A percentile compares a stretch with the other conserved stretches of the same genome.
Evolutionary conservation across 2,113 vertebrate genomes (phyloP).

Genomic region (Nannospalax galili): DNA sequence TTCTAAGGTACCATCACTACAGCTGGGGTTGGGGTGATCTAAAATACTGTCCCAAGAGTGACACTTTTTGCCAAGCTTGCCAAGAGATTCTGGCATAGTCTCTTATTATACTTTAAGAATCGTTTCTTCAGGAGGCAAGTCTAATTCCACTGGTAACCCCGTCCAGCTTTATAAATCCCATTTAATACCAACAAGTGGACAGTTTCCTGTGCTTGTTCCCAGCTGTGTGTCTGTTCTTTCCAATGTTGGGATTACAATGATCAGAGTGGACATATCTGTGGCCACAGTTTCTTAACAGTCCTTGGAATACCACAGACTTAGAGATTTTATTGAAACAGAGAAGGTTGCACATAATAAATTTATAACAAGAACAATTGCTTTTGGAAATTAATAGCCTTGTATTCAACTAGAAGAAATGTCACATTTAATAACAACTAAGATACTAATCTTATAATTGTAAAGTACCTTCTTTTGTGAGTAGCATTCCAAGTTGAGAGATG

Average conservation of each 20-base stretch:
- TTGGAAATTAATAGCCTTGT: background rate
- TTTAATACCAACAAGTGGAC: background rate
- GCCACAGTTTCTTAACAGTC: background rate
- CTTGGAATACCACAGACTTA: background rate
- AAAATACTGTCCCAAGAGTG: background rate
- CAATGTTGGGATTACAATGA: background rate
- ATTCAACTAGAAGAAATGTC: constrained; percentile 36
- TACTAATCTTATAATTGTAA: constrained; percentile 1
- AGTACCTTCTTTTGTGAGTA: background rate
- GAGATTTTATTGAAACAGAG: background rate
- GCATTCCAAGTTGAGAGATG: constrained; percentile 36
- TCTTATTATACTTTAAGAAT: background rate
- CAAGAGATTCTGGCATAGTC: background rate
- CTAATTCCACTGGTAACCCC: background rate
- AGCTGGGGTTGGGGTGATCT: too few species aligned
- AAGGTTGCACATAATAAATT: constrained; percentile 17
- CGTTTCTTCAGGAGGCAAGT: background rate
- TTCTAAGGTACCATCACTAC: background rate
- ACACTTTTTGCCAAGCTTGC: background rate
- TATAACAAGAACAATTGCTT: constrained; percentile 30
- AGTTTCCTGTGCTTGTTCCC: background rate
- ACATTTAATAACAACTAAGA: constrained; percentile 52
- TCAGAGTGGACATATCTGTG: background rate
- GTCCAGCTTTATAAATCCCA: background rate
- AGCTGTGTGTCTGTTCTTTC: background rate